These are phyloP conservation scores for Lasiurus cinereus DNA, from an alignment of 2,113 vertebrate species.

Conservation along the genomic window DNA sequence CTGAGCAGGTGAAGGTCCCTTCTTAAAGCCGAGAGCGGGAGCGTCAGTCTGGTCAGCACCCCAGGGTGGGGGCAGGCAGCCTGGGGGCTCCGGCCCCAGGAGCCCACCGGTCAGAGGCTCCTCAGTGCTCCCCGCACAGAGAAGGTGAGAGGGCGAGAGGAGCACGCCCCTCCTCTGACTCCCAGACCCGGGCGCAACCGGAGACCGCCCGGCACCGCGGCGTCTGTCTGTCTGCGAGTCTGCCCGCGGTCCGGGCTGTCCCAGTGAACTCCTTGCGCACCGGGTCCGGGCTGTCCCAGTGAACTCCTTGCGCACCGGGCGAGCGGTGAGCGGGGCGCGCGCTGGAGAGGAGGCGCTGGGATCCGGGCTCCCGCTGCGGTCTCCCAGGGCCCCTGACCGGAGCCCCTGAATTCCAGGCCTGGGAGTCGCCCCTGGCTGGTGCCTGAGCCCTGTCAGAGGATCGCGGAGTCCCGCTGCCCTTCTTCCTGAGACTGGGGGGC, in stretches of 20 bases:
- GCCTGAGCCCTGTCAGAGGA: neutral
- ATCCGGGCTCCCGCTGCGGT: fast-evolving
- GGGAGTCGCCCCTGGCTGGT: too few relatives aligned
- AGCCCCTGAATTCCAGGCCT: neutral
- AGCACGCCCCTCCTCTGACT: slow-evolving; percentile 49
- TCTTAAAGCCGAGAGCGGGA: neutral
- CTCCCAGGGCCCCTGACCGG: neutral
- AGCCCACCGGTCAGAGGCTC: neutral
- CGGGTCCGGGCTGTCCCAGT: neutral
- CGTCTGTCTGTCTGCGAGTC: slow-evolving; percentile 70
- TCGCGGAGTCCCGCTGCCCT: fast-evolving
- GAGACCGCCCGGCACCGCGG: slow-evolving; percentile 62
- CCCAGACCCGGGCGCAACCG: neutral
- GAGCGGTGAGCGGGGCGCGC: fast-evolving
- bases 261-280: neutral
- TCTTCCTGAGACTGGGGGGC: neutral
- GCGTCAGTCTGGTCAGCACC: neutral
- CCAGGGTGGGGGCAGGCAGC: neutral
- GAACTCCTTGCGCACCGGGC: slow-evolving; percentile 12
- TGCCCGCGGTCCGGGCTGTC: neutral
- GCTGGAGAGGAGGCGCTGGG: neutral
- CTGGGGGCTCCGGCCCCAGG: neutral
- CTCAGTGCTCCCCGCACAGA: neutral
- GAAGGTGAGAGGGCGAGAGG: neutral
- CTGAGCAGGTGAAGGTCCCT: neutral